Evolutionary conservation across 2,888 invertebrate species (phyloP).

Genomic region (Pammene aurita): DNA sequence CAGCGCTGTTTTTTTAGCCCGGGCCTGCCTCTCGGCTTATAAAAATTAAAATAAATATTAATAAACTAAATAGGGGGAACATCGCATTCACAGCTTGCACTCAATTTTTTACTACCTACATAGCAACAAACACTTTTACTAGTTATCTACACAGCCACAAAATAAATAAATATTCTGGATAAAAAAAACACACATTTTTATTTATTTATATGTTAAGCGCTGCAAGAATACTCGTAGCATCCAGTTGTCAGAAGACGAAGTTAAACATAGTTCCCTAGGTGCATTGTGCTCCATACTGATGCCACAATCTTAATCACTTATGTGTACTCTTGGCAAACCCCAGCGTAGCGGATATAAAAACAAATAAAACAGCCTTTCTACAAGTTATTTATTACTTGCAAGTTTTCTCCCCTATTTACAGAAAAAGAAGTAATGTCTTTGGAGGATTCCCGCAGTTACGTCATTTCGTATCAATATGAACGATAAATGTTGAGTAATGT

Average conservation of each 20-base stretch:
- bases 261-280: not conserved
- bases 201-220: too few relatives aligned
- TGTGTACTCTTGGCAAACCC: conserved; percentile 49
- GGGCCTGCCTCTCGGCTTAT: too few relatives aligned
- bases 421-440: not conserved
- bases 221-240: too few relatives aligned
- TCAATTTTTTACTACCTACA: too few relatives aligned
- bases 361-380: conserved; percentile 50
- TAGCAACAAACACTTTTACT: too few relatives aligned
- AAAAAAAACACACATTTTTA: too few relatives aligned
- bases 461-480: not conserved
- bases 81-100: too few relatives aligned
- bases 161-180: too few relatives aligned
- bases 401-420: conserved; percentile 26
- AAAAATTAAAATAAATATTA: too few relatives aligned
- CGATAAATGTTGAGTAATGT: conserved; percentile 33
- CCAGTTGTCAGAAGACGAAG: not conserved
- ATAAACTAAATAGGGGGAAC: too few relatives aligned
- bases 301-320: conserved; percentile 43
- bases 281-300: not conserved
- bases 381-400: conserved; percentile 40
- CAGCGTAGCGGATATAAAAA: conserved; percentile 44
- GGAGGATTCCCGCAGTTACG: not conserved
- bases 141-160: too few relatives aligned
- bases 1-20: too few relatives aligned